These are phyloP conservation scores for Microctenopoma steveboyesi DNA, from an alignment of 2,797 vertebrate species.

Conservation along the genomic window DNA sequence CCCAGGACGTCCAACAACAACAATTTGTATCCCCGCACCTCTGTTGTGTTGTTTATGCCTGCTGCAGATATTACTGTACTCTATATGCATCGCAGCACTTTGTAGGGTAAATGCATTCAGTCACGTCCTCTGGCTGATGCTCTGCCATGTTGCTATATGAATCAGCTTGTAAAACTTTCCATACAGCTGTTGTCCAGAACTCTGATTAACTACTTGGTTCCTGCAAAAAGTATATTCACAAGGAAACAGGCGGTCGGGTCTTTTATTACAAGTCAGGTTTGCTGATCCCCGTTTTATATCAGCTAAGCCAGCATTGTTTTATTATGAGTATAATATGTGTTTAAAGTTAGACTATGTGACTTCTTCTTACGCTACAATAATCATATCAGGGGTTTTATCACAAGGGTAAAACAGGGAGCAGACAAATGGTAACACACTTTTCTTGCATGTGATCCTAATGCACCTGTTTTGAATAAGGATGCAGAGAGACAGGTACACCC, in stretches of 20 bases:
- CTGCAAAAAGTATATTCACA: slow-evolving; percentile 69
- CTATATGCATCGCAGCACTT: slow-evolving; percentile 70
- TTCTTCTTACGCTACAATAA: slow-evolving; percentile 1
- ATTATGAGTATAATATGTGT: slow-evolving; percentile 7
- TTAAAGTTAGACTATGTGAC: slow-evolving; percentile 44
- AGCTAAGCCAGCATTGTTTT: slow-evolving; percentile 20
- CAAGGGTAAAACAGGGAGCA: too few species aligned
- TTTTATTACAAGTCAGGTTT: slow-evolving; percentile 31
- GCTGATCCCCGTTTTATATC: slow-evolving; percentile 1
- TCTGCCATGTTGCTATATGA: slow-evolving; percentile 49
- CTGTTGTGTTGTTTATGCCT: slow-evolving; percentile 46
- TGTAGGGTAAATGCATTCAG: slow-evolving; percentile 59
- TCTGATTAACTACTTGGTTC: slow-evolving; percentile 43
- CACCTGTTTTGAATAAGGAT: too few species aligned
- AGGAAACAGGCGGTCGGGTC: slow-evolving; percentile 64
- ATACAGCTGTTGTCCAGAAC: slow-evolving; percentile 60
- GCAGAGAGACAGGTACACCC: too few species aligned
- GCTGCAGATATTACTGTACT: slow-evolving; percentile 45
- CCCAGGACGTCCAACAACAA: slow-evolving; percentile 39
- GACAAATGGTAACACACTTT: too few species aligned
- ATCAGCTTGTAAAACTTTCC: slow-evolving; percentile 67
- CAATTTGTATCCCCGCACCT: slow-evolving; percentile 18
- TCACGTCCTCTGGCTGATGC: slow-evolving; percentile 38
- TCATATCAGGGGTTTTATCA: too few species aligned
- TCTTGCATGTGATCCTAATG: too few species aligned